Evolutionary conservation across 2,113 vertebrate species (phyloP), one percentile per base, ranked within the genome.

Genomic region (Numida meleagris): DNA sequence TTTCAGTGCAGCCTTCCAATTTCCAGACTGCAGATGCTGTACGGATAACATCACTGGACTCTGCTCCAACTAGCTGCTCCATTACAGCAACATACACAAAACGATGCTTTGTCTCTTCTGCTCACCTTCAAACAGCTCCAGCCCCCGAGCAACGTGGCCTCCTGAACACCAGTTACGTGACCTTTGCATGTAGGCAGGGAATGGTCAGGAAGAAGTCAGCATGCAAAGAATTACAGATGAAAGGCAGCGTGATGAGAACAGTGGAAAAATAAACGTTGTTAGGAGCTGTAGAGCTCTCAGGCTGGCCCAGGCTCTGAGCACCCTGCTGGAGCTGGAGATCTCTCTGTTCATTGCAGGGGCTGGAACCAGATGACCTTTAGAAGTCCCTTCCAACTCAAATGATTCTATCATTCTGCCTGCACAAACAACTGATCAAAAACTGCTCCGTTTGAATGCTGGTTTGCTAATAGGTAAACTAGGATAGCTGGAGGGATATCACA

Each of bases 201-300:
- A 48, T 1, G 0, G 6, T 45, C 31, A 89, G 42, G 50, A 90
- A 82, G 72, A 82, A 68, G 33, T 16, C 67, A 38, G 67, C 36
- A n/a, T 9, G 86, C 29, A 34, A 36, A 53, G 10, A 50, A 27
- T 79, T 82, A 63, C 31, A 89, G 27, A 46, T 45, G 43, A 12
- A 27, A 55, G 53, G 16, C 36, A 89, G 72, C 46, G 59, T 4
- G 50, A 33, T 50, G 34, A 90, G n/a, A 27, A 71, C 25, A 10
- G 0, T 40, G 68, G 46, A 18, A 38, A 7, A 6, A 45, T 5
- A 12, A 5, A n/a, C 1, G 4, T 8, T 61, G 48, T 74, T 33
- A 71, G 50, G 90, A 96, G 73, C 1, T 50, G 23, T 31, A 82
- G 29, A 82, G 55, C 71, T 20, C 45, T 82, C 29, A 40, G 17